Evolutionary conservation across 2,113 vertebrate genomes (phyloP).

Genomic region (Manacus vitellinus): DNA sequence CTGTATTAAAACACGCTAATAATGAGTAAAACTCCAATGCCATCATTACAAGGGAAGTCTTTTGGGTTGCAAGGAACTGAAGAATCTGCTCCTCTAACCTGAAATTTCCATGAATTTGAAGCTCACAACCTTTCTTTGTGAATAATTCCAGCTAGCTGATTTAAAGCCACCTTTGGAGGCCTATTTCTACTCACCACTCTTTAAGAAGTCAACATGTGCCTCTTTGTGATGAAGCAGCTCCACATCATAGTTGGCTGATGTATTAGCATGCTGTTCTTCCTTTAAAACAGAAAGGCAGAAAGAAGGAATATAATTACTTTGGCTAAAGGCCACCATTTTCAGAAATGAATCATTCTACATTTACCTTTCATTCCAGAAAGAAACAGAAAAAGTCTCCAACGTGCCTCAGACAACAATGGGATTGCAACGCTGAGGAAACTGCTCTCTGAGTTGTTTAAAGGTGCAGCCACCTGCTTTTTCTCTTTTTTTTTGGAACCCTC

Average conservation of each 20-base stretch:
- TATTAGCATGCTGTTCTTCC: conserved; percentile 99
- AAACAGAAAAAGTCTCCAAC: conserved; percentile 3
- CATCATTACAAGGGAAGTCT: neutral
- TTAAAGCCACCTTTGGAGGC: neutral
- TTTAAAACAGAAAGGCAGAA: conserved; percentile 67
- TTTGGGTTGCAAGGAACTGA: neutral
- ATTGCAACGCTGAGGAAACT: neutral
- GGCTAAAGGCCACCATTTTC: neutral
- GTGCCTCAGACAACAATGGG: neutral
- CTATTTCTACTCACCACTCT: conserved; percentile 83
- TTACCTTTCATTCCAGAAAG: conserved; percentile 26
- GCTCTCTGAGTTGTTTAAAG: conserved; percentile 64
- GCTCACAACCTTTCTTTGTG: neutral
- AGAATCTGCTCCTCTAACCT: neutral
- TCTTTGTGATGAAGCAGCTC: conserved; percentile 97
- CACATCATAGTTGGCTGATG: conserved; percentile 97
- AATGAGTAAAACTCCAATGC: neutral
- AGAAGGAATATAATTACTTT: neutral
- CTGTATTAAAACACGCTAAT: neutral
- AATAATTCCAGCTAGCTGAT: neutral
- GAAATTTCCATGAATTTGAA: neutral
- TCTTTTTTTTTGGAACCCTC: neutral
- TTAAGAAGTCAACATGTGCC: conserved; percentile 94
- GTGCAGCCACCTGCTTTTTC: conserved; percentile 28
- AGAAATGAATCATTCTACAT: neutral